These are phyloP conservation scores for Lipophrys pholis DNA, from an alignment of 2,113 vertebrate species.

Conservation along the genomic window DNA sequence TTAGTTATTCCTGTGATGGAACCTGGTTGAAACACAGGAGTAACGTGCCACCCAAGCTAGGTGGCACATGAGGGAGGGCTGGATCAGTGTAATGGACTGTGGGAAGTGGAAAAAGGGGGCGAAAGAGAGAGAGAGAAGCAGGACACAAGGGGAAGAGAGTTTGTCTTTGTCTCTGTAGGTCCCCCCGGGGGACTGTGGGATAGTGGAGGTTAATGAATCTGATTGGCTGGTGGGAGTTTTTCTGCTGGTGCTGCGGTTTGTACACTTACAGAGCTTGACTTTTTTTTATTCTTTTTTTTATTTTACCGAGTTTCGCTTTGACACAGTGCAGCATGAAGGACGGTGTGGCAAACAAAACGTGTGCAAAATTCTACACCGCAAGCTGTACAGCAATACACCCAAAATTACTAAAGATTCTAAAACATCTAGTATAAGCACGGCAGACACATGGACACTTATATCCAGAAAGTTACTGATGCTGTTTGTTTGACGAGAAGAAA, in stretches of 20 bases:
- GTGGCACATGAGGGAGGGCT: constrained; percentile 10
- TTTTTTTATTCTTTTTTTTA: constrained; percentile 69
- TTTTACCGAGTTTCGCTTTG: constrained; percentile 66
- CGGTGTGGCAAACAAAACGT: constrained; percentile 51
- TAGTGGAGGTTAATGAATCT: constrained; percentile 84
- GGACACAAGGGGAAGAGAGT: constrained; percentile 76
- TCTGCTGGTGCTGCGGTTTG: constrained; percentile 81
- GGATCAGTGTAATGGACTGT: constrained; percentile 42
- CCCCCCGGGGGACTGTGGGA: constrained; percentile 73
- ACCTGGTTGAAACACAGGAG: neutral
- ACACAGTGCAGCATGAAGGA: constrained; percentile 72
- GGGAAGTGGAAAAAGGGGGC: constrained; percentile 23
- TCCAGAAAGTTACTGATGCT: no score
- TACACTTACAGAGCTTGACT: constrained; percentile 69
- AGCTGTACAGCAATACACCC: no score
- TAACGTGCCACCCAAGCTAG: neutral
- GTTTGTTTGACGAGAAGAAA: no score
- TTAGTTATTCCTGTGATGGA: constrained; percentile 28
- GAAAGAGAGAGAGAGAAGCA: constrained; percentile 42
- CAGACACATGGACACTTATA: neutral
- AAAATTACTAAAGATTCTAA: neutral
- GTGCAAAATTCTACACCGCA: constrained; percentile 29
- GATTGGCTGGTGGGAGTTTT: constrained; percentile 79
- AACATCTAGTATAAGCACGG: neutral
- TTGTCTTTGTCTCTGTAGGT: constrained; percentile 83